These are phyloP conservation scores for Prionace glauca DNA, from an alignment of 2,797 vertebrate genomes.

Conservation along the genomic window DNA sequence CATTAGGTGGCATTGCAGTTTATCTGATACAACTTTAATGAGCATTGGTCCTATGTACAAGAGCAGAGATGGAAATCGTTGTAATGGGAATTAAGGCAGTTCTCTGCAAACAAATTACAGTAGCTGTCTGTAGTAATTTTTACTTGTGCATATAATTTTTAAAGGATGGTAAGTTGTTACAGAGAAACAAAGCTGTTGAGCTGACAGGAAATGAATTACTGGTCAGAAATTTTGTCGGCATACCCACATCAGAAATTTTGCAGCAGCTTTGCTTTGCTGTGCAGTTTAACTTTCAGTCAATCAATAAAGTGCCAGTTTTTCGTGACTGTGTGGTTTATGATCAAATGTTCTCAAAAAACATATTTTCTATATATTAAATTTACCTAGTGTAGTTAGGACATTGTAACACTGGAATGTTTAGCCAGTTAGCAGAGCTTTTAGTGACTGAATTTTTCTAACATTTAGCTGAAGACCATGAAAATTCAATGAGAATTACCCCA, in stretches of 20 bases:
- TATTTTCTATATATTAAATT: background rate
- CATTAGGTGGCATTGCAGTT: slow-evolving; percentile 30
- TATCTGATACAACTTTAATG: background rate
- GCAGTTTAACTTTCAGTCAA: background rate
- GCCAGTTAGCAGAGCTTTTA: background rate
- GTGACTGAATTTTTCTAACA: background rate
- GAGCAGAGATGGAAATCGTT: background rate
- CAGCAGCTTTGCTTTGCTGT: background rate
- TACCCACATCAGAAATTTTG: background rate
- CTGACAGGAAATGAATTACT: background rate
- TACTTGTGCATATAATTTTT: background rate
- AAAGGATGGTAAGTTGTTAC: background rate
- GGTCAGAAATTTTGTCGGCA: background rate
- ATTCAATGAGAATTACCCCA: background rate
- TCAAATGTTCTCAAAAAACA: background rate
- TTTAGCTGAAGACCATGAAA: background rate
- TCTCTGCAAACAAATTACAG: too few species aligned
- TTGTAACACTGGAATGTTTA: background rate
- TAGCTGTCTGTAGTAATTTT: background rate
- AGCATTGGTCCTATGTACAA: background rate
- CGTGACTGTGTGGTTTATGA: background rate
- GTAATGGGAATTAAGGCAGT: background rate
- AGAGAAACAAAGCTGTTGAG: background rate
- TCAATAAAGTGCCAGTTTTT: background rate
- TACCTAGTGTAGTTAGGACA: background rate